A percentile compares a stretch with the other conserved stretches of the same genome.
These are phyloP conservation scores for Borostomias antarcticus DNA, from an alignment of 2,797 vertebrate genomes.

Conservation along the genomic window DNA sequence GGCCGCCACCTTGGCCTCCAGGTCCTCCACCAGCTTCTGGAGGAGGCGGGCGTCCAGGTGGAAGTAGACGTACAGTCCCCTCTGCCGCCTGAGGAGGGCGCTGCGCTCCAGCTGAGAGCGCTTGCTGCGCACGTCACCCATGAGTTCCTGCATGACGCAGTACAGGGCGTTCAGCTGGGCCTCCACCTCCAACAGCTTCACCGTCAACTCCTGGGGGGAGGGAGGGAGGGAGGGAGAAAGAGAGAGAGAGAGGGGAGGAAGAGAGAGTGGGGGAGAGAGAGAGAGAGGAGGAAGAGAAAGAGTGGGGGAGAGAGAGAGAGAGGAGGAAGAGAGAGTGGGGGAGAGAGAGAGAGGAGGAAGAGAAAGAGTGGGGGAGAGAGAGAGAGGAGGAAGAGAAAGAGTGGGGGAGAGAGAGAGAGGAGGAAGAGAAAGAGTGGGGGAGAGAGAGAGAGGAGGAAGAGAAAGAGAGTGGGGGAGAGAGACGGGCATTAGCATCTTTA, in stretches of 20 bases:
- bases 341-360: no score
- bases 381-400: no score
- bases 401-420: no score
- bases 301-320: conserved; percentile 22
- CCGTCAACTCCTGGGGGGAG: conserved; percentile 78
- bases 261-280: neutral
- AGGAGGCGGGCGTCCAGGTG: conserved; percentile 81
- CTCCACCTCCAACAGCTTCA: conserved; percentile 78
- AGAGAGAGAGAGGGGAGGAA: neutral
- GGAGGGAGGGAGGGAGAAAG: neutral
- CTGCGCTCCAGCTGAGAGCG: conserved; percentile 80
- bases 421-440: no score
- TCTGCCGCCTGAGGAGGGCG: conserved; percentile 78
- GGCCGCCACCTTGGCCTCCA: conserved; percentile 73
- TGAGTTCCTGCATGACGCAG: conserved; percentile 78
- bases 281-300: conserved; percentile 13
- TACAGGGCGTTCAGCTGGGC: conserved; percentile 79
- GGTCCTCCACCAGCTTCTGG: conserved; percentile 81
- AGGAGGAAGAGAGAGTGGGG: no score
- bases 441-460: no score
- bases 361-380: no score
- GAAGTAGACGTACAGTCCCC: conserved; percentile 88
- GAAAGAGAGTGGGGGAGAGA: no score
- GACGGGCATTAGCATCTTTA: no score
- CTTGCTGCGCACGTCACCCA: conserved; percentile 84